These are phyloP conservation scores for Pteropus rufus DNA, from an alignment of 2,797 vertebrate species.

Conservation along the genomic window DNA sequence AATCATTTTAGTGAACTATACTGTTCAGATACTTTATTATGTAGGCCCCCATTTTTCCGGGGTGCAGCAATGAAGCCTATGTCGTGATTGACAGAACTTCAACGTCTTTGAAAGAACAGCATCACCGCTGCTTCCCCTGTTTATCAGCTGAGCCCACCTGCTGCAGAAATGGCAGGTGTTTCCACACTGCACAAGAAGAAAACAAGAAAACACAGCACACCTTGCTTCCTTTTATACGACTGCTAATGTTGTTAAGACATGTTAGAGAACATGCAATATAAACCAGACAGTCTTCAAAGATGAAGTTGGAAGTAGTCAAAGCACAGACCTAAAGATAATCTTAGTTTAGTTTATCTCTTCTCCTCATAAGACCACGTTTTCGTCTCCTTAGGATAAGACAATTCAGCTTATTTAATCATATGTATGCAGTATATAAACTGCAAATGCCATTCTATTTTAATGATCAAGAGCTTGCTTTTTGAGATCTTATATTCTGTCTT, in stretches of 20 bases:
- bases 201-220: background rate
- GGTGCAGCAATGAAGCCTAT: background rate
- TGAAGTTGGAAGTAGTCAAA: background rate
- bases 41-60: background rate
- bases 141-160: background rate
- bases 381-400: background rate
- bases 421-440: background rate
- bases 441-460: background rate
- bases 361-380: background rate
- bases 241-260: background rate
- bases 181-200: background rate
- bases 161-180: background rate
- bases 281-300: conserved; percentile 25
- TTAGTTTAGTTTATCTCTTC: background rate
- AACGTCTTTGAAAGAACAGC: background rate
- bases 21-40: background rate
- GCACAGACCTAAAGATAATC: background rate
- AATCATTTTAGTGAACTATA: background rate
- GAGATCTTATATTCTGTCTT: background rate
- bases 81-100: background rate
- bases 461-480: background rate
- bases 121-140: background rate
- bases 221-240: background rate
- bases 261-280: background rate
- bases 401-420: background rate